Evolutionary conservation across 1,140 invertebrate species (phyloP), one percentile per base, ranked within the genome.

Genomic region (Drosophila mojavensis): DNA sequence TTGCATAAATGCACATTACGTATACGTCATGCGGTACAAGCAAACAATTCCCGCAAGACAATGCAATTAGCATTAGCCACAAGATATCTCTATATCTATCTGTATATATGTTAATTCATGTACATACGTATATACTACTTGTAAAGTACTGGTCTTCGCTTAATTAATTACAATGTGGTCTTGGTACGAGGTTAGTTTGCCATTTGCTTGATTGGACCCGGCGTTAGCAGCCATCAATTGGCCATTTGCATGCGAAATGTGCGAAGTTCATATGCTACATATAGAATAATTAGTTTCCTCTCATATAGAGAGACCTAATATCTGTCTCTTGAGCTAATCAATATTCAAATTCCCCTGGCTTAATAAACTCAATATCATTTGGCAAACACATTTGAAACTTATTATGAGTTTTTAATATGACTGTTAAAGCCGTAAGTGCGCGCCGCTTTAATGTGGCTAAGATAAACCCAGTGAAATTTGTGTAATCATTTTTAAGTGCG

Each of bases 191-290:
- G 45, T 41, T 68, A 55, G 63, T 63, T 75, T 64, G 53, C 47
- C 65, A 72, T 66, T 72, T 72, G 43, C n/a, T 58, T 6, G 36
- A 58, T 73, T 77, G 73, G 63, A 47, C 60, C 63, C 66, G 39
- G 58, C 28, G 48, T 15, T 54, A 9, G 30, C 6, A 15, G 28
- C 9, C 45, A 17, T 69, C 53, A 56, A 26, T 64, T 73, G 47
- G 70, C 45, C 65, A 84, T 84, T 84, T 81, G 65, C 78, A 84
- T 84, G 65, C 26, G 65, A 85, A 84, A 86, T 81, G 50, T 78
- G 81, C 71, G 78, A 81, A 81, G 81, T 78, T 81, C 69, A 61
- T 48, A 26, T 24, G 20, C 20, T 24, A 24, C 20, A 24, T 24
- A 24, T 24, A 24, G 1, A 10, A 20, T 55, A 36, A 55, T 55